Conservation (phyloP, 1,140 invertebrate species). For the Apis cerana region DNA sequence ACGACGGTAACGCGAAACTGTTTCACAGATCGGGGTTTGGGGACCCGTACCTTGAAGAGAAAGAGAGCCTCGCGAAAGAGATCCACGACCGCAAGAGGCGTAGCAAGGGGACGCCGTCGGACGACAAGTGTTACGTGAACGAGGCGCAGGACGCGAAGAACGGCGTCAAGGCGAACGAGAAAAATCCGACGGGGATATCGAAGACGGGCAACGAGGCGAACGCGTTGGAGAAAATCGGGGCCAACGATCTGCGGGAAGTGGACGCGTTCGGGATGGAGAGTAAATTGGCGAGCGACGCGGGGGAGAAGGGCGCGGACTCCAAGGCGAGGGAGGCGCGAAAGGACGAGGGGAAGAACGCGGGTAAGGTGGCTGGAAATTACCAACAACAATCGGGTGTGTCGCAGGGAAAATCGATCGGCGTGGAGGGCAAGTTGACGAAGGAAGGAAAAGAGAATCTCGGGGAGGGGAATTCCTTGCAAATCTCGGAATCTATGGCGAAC, state of each 20-base stretch:
- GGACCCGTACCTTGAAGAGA: conserved; percentile 26
- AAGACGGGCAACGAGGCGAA: background rate
- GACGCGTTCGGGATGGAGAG: background rate
- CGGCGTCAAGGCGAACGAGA: background rate
- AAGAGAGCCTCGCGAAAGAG: background rate
- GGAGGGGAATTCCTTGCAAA: conserved; percentile 36
- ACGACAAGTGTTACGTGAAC: conserved; percentile 19
- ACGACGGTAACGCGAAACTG: conserved; percentile 27
- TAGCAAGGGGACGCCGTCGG: conserved; percentile 28
- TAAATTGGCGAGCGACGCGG: background rate
- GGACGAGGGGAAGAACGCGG: background rate
- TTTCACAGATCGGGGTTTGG: conserved; percentile 35
- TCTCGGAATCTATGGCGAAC: conserved; percentile 29
- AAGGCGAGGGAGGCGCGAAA: background rate
- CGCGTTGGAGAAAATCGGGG: background rate
- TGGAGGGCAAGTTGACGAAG: conserved; percentile 25
- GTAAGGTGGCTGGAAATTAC: background rate
- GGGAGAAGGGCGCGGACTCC: background rate
- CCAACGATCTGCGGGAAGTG: background rate
- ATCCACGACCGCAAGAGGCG: conserved; percentile 47
- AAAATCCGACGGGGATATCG: background rate
- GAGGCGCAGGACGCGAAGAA: background rate
- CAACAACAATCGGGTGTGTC: conserved; percentile 15
- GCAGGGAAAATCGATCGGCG: conserved; percentile 6
- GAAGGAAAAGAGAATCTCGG: conserved; percentile 8